Evolutionary conservation across 2,797 vertebrate species (phyloP), one percentile per base, ranked within the genome.

Genomic region (Pyrocephalus nanus): DNA sequence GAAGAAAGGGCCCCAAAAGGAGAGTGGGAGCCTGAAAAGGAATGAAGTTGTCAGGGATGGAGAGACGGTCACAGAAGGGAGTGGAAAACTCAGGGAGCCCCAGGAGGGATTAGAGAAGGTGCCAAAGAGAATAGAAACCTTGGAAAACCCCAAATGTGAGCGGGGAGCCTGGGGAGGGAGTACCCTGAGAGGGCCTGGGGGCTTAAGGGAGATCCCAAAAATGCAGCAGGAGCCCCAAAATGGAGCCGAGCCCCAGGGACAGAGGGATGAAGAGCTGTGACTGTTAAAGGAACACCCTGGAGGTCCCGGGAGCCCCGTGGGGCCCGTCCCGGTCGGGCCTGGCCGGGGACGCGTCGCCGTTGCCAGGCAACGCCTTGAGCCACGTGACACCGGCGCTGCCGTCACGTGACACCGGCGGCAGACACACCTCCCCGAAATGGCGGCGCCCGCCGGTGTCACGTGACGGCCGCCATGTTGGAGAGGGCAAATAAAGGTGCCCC

Each of bases 381-480:
- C 40, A 40, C 40, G 40, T 40, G 38, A 40, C 38, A 40, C 38
- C 38, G 38, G 38, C 38, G 38, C 38, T 40, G 38, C 38, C 38
- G 38, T 40, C 38, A 40, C 38, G 38, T 40, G 38, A 40, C 38
- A 40, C 22, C 0, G 1, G 0, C 0, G 7, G 0, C 9, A 1
- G 0, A 0, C 1, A 3, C 58, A 9, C 71, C 78, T 29, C 9
- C 11, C 36, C 0, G 1, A 11, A 8, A 70, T 57, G 78, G 51
- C 71, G 19, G 6, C 4, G 2, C 2, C 1, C 3, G 2, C 0
- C 0, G 7, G 1, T 3, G 2, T 34, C 87, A 71, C 65, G 29
- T 45, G 79, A 3, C 10, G 3, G 0, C 12, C n/a, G 79, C 79
- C 79, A 84, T 65, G 1, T 34, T 90, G 72, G 45, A 65, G 20